Conservation (phyloP, 2,888 invertebrate genomes). For the Seira sanloemensis region DNA sequence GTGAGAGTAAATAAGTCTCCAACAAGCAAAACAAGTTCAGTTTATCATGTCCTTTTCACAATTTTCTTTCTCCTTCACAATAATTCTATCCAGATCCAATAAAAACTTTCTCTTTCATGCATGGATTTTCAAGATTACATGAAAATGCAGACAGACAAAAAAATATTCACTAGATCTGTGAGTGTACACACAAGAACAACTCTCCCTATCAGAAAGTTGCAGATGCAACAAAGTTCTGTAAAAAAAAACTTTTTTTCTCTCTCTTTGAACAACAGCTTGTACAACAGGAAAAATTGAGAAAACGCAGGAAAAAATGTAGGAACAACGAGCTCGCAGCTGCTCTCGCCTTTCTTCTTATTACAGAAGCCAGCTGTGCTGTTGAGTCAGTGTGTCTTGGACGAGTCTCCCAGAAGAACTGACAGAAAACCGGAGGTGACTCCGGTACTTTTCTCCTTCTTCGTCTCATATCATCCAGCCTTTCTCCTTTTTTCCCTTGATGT, state of each 20-base stretch:
- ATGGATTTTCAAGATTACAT: constrained; percentile 42
- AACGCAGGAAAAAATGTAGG: too few species aligned
- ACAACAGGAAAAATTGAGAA: constrained; percentile 21
- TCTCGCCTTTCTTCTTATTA: not conserved
- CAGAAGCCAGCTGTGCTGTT: not conserved
- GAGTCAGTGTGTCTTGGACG: constrained; percentile 63
- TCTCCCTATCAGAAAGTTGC: constrained; percentile 32
- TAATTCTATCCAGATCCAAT: not conserved
- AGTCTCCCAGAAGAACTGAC: constrained; percentile 64
- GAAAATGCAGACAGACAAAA: constrained; percentile 2
- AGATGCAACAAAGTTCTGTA: constrained; percentile 11
- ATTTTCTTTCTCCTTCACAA: not conserved
- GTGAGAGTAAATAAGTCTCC: not conserved
- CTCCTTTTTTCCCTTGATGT: not conserved
- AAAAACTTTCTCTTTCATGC: constrained; percentile 10
- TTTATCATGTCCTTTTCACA: not conserved
- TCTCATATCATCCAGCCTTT: not conserved
- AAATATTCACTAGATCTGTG: not conserved
- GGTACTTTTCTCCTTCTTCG: constrained; percentile 45
- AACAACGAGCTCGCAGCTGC: not conserved
- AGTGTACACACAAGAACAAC: constrained; percentile 18
- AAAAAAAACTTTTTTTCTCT: constrained; percentile 27
- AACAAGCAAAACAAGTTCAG: not conserved
- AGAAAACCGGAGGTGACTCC: constrained; percentile 65
- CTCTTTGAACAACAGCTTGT: constrained; percentile 7